These are phyloP conservation scores for Azorinus chamasolen DNA, from an alignment of 2,888 invertebrate genomes.

Conservation along the genomic window DNA sequence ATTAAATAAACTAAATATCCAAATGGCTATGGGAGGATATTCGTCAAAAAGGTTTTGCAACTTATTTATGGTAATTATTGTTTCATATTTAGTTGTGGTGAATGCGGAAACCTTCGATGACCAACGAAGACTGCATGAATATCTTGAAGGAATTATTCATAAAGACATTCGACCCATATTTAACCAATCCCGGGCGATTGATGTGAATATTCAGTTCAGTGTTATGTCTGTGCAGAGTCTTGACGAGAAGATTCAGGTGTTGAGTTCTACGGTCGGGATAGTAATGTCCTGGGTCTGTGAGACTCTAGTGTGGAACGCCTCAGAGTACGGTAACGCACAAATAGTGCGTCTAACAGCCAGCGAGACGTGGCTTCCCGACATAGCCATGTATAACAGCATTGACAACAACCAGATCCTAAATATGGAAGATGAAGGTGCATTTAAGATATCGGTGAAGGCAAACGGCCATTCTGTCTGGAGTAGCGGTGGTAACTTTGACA, in stretches of 20 bases:
- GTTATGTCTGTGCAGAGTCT: slow-evolving; percentile 4
- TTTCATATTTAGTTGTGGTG: too few relatives aligned
- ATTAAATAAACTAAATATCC: too few relatives aligned
- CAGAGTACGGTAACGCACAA: not conserved
- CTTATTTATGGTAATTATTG: too few relatives aligned
- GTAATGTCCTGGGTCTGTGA: slow-evolving; percentile 12
- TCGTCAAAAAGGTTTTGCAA: too few relatives aligned
- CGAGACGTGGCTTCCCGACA: slow-evolving; percentile 3
- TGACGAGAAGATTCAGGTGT: slow-evolving; percentile 5
- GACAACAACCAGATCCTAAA: not conserved
- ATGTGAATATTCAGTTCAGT: not conserved
- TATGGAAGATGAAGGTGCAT: not conserved
- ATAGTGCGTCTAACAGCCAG: not conserved
- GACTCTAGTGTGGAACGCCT: slow-evolving; percentile 5
- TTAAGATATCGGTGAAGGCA: not conserved
- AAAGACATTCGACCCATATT: not conserved
- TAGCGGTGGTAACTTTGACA: not conserved
- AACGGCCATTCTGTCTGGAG: not conserved
- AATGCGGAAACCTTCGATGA: not conserved
- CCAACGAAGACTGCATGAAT: not conserved
- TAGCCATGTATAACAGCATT: slow-evolving; percentile 4
- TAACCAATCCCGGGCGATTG: not conserved
- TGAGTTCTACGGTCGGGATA: slow-evolving; percentile 1
- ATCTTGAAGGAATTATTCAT: not conserved
- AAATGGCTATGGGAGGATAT: too few relatives aligned